Percentiles rank a stretch among this genome's conserved stretches.
These are phyloP conservation scores for Neosalanx taihuensis DNA, from an alignment of 2,797 vertebrate species.

Conservation along the genomic window DNA sequence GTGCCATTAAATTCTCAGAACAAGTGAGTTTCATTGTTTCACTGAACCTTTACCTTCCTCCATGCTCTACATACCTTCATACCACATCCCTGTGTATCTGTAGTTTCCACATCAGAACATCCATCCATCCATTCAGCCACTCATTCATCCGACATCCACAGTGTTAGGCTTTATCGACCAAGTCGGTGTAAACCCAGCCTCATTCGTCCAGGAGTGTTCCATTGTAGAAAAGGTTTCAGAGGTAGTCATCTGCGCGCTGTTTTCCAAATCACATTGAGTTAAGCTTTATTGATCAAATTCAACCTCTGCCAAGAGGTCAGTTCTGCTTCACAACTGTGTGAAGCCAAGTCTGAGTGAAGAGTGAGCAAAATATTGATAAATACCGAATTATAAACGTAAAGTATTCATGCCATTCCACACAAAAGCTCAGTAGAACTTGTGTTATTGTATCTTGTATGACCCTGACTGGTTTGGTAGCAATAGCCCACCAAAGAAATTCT, in stretches of 20 bases:
- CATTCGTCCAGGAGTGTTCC: no score
- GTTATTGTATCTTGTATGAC: neutral
- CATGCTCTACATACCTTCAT: constrained; percentile 63
- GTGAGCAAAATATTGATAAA: neutral
- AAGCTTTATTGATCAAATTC: constrained; percentile 47
- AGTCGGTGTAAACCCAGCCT: no score
- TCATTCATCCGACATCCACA: no score
- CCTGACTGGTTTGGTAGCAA: neutral
- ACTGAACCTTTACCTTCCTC: constrained; percentile 53
- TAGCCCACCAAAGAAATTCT: constrained; percentile 19
- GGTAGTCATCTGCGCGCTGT: no score
- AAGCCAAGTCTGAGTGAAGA: neutral
- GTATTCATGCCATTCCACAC: neutral
- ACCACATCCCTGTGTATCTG: constrained; percentile 57
- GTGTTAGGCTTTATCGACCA: no score
- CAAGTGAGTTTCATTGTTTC: neutral
- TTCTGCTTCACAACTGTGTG: constrained; percentile 8
- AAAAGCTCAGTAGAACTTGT: neutral
- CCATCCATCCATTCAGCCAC: constrained; percentile 26
- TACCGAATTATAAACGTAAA: neutral
- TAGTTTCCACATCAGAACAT: constrained; percentile 48
- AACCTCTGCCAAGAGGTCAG: constrained; percentile 29
- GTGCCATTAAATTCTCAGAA: no score
- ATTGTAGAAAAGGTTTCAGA: no score
- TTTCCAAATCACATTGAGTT: neutral